Evolutionary conservation across 1,140 invertebrate species (phyloP), one percentile per base, ranked within the genome.

Genomic region (Brachionus rubens): DNA sequence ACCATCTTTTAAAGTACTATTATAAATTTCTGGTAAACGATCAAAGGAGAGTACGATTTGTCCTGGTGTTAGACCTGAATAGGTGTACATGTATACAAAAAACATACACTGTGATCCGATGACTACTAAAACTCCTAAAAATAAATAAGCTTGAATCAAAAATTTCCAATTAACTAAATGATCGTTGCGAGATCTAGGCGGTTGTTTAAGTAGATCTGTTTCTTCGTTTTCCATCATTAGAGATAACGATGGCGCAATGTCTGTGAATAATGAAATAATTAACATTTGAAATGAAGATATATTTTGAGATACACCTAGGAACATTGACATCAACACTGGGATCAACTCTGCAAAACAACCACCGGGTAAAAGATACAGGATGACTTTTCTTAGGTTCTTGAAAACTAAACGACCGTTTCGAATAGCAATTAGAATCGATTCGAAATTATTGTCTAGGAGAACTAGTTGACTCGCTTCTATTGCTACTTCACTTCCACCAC

Each of bases 381-480:
- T 48, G 10, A 68, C 65, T 68, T 68, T 68, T 19, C 40, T 68
- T 26, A 68, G 33, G 16, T 68, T 68, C 2, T 48, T 30, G 48
- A 47, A 47, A 26, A 68, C 41, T 5, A 68, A n/a, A 16, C 65
- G 99, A 77, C 97, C 97, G 80, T 86, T 85, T 79, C 85, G 83
- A 76, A 86, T 85, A 16, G 85, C 90, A 76, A 80, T 80, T 92
- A 98, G 91, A 76, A 98, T 98, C n/a, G 95, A 98, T 79, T 90
- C 90, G 82, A 99, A 99, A 86, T 99, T 93, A 85, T 99, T 96
- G 82, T 99, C 93, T 1, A 98, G 91, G 10, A 99, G 86, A 79
- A 99, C 98, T 94, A 99, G 98, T 82, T 99, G 96, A 1, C 96
- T 92, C 0, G 96, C 96, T 87, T 99, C 97, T 86, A 99, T 99